Evolutionary conservation across 1,140 invertebrate genomes (phyloP).

Genomic region (Meloidogyne chitwoodi): DNA sequence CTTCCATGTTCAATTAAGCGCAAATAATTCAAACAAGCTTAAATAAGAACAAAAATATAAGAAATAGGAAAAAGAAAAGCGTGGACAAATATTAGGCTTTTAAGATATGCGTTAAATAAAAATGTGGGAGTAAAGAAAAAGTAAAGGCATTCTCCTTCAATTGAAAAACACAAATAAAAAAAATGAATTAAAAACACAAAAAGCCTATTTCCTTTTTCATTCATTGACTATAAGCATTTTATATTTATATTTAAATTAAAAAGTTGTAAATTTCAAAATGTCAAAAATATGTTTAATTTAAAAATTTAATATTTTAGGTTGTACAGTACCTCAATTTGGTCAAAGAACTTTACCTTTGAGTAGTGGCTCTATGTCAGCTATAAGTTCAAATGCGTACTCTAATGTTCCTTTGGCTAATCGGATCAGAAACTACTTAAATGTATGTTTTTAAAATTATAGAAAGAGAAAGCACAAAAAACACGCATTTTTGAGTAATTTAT

Average conservation of each 20-base stretch:
- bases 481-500: too few species aligned
- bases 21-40: not conserved
- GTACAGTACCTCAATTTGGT: not conserved
- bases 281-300: not conserved
- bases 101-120: not conserved
- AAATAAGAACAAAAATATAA: not conserved
- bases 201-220: not conserved
- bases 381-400: slow-evolving; percentile 12
- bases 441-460: not conserved
- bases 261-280: not conserved
- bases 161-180: not conserved
- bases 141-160: not conserved
- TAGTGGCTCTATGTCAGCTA: slow-evolving; percentile 24
- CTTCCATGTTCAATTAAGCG: slow-evolving; percentile 4
- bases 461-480: too few species aligned
- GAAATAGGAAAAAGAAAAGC: not conserved
- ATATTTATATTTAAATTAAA: not conserved
- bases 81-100: not conserved
- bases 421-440: slow-evolving; percentile 42
- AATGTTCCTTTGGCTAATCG: not conserved
- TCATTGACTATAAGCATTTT: not conserved
- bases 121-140: not conserved
- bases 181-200: slow-evolving; percentile 16
- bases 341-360: not conserved
- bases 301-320: not conserved